Percentiles rank a stretch among this genome's conserved stretches.
These are phyloP conservation scores for Heptranchias perlo DNA, from an alignment of 2,113 vertebrate genomes.

Conservation along the genomic window DNA sequence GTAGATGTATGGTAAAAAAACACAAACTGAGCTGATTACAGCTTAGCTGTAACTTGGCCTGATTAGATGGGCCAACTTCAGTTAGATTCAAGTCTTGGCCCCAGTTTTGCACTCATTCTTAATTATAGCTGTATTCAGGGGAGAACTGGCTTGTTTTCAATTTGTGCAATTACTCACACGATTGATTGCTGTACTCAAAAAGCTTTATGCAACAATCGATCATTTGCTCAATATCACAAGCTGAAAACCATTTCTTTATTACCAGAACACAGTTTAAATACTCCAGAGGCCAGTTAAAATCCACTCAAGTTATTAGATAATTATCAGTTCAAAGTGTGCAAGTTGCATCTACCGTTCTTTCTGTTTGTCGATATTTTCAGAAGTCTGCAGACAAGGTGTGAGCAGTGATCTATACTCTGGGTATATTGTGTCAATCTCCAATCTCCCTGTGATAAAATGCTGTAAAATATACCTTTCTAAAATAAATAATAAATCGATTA, in stretches of 20 bases:
- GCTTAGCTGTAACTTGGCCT: not conserved
- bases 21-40: not conserved
- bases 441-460: not conserved
- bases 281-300: not conserved
- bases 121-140: not conserved
- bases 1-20: not conserved
- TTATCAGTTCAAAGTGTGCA: not conserved
- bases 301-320: not conserved
- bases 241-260: not conserved
- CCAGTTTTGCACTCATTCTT: not conserved
- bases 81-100: not conserved
- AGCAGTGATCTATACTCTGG: not conserved
- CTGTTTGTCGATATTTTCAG: not conserved
- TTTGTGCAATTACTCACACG: not conserved
- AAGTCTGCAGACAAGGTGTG: not conserved
- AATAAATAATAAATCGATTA: not conserved
- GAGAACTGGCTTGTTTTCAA: not conserved
- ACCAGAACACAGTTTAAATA: not conserved
- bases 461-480: not conserved
- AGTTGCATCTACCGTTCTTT: not conserved
- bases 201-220: not conserved
- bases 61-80: not conserved
- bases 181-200: slow-evolving; percentile 6
- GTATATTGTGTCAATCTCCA: not conserved
- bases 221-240: not conserved